Percentiles rank a stretch among this genome's conserved stretches.
Conservation (phyloP, 92 coral and sea anemone genomes). For the Diadumene lineata region DNA sequence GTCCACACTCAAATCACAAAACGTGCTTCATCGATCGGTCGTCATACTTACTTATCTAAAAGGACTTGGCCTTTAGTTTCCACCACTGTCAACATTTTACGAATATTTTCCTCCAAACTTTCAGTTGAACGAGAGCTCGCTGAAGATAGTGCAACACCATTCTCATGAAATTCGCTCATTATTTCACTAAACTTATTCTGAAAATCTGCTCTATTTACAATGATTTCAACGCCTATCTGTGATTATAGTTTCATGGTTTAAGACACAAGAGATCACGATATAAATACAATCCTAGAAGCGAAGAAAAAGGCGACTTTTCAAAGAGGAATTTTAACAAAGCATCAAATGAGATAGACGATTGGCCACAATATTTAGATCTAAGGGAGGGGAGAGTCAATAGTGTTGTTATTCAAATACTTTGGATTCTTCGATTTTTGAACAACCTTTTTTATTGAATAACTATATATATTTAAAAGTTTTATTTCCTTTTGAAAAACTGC, state of each 20-base stretch:
- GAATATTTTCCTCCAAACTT: conserved; percentile 79
- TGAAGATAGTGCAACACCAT: conserved; percentile 43
- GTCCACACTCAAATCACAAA: not conserved
- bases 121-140: conserved; percentile 73
- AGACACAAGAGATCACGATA: conserved; percentile 8
- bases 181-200: not conserved
- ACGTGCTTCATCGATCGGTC: not conserved
- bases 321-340: conserved; percentile 45
- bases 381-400: conserved; percentile 32
- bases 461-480: too few relatives aligned
- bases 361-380: not conserved
- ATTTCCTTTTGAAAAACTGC: not conserved
- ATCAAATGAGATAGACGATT: conserved; percentile 28
- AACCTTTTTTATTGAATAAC: not conserved
- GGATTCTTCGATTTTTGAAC: not conserved
- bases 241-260: not conserved
- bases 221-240: conserved; percentile 13
- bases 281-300: conserved; percentile 10
- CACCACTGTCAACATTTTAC: conserved; percentile 58
- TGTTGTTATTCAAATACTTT: not conserved
- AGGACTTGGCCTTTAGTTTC: conserved; percentile 55
- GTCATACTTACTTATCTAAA: conserved; percentile 64
- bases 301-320: conserved; percentile 27
- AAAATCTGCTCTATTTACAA: not conserved
- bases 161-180: conserved; percentile 35